Base-by-base conservation (phyloP, 2,797 vertebrate species). In the Alcedo atthis region DNA sequence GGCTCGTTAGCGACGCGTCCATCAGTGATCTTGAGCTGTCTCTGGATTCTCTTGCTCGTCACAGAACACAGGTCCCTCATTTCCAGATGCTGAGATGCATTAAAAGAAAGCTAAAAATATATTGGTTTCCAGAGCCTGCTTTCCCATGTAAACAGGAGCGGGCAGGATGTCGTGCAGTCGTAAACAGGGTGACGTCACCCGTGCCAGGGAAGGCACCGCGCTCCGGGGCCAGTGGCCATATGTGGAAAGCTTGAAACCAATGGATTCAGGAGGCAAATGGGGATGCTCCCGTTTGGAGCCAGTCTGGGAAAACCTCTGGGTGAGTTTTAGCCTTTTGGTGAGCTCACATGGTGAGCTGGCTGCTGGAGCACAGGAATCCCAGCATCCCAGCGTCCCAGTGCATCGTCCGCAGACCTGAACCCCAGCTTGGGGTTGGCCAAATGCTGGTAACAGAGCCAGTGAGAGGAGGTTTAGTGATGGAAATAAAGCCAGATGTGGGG, bases 91-190 rank as follows among this genome's bases (percentile, higher is more conserved):
- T 81, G 84, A 73, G 84, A 78, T 64, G 66, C 89, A 33, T 93
- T 90, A 86, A 58, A 89, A 62, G 66, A 58, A 83, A 86, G 74
- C 94, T 96, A 92, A 92, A 97, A 95, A 96, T 93, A 89, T 10
- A 21, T 3, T 26, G 77, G 74, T 79, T 88, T 91, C 88, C 91
- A 92, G 83, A 92, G 18, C 21, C 42, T 14, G 68, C 92, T 58
- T 92, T 87, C 67, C 89, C 84, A 2, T 86, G 92, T 85, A 91
- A 85, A 91, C 94, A 86, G 64, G 26, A 17, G 78, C 63, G 19
- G 59, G 59, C 90, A 43, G 91, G 73, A 83, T 61, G 86, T 22
- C 37, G 42, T 6, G 26, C 37, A n/a, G 71, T 37, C 35, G 2
- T 81, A 30, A 82, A 40, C 76, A 78, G 74, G 87, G 89, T 89